A percentile compares a stretch with the other conserved stretches of the same genome.
These are phyloP conservation scores for Chironomus tepperi DNA, from an alignment of 1,140 invertebrate species.

Conservation along the genomic window DNA sequence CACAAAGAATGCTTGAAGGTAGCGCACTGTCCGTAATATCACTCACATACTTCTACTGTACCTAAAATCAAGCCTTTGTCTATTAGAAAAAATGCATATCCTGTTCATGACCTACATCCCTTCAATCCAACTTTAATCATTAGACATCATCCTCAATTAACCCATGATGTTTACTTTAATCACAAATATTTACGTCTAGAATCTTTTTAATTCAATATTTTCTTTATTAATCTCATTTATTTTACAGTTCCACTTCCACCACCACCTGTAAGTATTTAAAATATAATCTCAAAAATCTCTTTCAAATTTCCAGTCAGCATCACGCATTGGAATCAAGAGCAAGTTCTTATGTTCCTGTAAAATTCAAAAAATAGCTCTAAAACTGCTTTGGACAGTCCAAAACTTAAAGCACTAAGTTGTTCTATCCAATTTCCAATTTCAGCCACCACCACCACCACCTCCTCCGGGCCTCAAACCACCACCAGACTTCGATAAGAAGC, in stretches of 20 bases:
- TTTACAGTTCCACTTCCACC: constrained; percentile 37
- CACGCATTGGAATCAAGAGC: background rate
- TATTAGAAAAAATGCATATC: too few species aligned
- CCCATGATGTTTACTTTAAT: too few species aligned
- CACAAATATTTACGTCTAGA: background rate
- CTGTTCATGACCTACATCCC: too few species aligned
- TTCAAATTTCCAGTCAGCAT: too few species aligned
- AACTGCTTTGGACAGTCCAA: background rate
- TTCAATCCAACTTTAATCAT: too few species aligned
- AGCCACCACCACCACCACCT: constrained; percentile 56
- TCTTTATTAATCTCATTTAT: constrained; percentile 27
- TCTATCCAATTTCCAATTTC: background rate
- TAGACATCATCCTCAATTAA: too few species aligned
- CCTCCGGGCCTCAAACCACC: constrained; percentile 47
- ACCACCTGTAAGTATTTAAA: constrained; percentile 30
- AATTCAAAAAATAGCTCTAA: background rate
- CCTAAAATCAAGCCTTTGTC: too few species aligned
- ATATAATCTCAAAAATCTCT: background rate
- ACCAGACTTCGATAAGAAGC: constrained; percentile 40
- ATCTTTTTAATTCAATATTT: background rate
- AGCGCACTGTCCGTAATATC: too few species aligned
- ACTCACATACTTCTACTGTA: too few species aligned
- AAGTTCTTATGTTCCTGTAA: background rate
- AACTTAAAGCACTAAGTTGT: background rate
- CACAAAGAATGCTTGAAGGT: too few species aligned